Conservation (phyloP, 2,113 vertebrate species). For the Tonatia bakeri region DNA sequence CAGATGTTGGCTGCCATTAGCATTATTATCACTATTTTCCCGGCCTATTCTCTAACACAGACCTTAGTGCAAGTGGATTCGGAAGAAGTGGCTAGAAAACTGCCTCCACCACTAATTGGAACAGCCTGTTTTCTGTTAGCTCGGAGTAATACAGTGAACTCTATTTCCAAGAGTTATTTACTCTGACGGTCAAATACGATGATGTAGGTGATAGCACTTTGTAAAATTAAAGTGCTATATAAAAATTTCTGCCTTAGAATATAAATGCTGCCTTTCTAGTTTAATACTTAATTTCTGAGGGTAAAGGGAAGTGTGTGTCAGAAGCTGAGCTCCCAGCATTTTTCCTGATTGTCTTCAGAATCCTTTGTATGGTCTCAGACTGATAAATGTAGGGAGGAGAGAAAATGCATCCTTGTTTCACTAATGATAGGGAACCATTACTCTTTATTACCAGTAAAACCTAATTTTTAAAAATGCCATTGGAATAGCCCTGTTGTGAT, state of each 20-base stretch:
- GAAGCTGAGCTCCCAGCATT: neutral
- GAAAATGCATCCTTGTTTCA: neutral
- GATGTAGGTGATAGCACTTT: neutral
- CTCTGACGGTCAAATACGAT: neutral
- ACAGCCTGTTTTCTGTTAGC: neutral
- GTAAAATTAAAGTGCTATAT: neutral
- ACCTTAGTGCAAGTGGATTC: neutral
- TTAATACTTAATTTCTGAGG: neutral
- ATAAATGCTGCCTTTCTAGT: neutral
- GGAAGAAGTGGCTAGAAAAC: neutral
- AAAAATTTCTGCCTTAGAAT: neutral
- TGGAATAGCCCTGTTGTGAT: neutral
- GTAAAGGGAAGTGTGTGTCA: neutral
- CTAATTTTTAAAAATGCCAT: neutral
- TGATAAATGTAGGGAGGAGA: neutral
- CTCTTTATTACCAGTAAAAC: neutral
- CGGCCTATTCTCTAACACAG: neutral
- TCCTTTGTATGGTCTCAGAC: neutral
- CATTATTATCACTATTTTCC: neutral
- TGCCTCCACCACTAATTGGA: neutral
- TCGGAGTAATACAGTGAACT: neutral
- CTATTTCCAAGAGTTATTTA: neutral
- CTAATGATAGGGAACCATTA: neutral
- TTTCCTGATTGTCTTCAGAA: neutral
- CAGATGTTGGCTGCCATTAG: neutral